These are phyloP conservation scores for Lysiphlebus fabarum DNA, from an alignment of 1,140 invertebrate species.

Conservation along the genomic window DNA sequence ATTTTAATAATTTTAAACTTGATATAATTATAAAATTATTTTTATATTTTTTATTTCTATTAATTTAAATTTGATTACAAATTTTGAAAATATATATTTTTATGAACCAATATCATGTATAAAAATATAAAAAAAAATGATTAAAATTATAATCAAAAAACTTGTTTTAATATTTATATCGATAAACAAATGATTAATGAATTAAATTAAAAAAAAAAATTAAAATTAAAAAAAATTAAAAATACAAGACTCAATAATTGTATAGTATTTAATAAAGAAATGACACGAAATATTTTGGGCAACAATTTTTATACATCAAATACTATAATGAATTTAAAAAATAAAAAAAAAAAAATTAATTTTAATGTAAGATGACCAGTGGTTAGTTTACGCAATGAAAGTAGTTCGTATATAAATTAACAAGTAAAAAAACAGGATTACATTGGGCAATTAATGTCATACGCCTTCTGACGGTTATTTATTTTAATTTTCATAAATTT, in stretches of 20 bases:
- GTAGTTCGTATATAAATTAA: conserved; percentile 16
- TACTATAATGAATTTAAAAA: conserved; percentile 33
- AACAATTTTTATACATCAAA: conserved; percentile 38
- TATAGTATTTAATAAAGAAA: conserved; percentile 46
- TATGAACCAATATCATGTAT: too few relatives aligned
- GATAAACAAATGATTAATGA: conserved; percentile 8
- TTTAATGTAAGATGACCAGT: conserved; percentile 3
- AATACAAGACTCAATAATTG: conserved; percentile 33
- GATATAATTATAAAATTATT: too few relatives aligned
- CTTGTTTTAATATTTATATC: background rate
- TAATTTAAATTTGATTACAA: too few relatives aligned
- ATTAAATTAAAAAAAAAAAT: conserved; percentile 15
- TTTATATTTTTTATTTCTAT: too few relatives aligned
- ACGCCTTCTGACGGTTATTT: conserved; percentile 15
- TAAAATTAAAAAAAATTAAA: conserved; percentile 23
- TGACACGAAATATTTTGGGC: conserved; percentile 46
- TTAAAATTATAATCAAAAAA: conserved; percentile 15
- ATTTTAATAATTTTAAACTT: too few relatives aligned
- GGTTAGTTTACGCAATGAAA: conserved; percentile 21
- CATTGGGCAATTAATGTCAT: conserved; percentile 29
- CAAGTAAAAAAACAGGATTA: conserved; percentile 21
- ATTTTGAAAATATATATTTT: too few relatives aligned
- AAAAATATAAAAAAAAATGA: background rate
- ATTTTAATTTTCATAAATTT: background rate
- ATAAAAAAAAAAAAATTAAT: background rate